These are phyloP conservation scores for Stomatorhinus ivindoensis DNA, from an alignment of 2,113 vertebrate genomes.

Conservation along the genomic window DNA sequence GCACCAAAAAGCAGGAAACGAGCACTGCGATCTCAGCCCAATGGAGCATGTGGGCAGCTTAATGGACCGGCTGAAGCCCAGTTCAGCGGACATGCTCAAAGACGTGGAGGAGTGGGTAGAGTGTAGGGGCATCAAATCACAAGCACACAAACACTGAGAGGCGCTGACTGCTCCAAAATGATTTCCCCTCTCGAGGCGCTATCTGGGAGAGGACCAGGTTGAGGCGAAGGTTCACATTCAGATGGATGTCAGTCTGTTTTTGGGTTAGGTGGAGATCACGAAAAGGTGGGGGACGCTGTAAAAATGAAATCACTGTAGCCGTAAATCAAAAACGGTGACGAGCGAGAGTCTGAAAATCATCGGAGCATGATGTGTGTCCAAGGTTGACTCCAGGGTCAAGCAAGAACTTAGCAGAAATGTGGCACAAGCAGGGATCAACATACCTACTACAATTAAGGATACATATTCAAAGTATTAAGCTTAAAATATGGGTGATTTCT, in stretches of 20 bases:
- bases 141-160: neutral
- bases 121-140: neutral
- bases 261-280: neutral
- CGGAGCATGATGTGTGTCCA: neutral
- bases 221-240: neutral
- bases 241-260: neutral
- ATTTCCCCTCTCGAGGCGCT: neutral
- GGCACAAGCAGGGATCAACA: neutral
- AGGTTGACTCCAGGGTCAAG: neutral
- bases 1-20: neutral
- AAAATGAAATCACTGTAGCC: neutral
- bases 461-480: neutral
- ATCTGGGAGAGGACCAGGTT: neutral
- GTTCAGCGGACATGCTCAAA: neutral
- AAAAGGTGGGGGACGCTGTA: neutral
- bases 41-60: neutral
- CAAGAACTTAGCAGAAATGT: neutral
- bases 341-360: neutral
- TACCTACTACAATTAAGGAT: neutral
- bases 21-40: neutral
- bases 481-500: neutral
- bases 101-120: neutral
- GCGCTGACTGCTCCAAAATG: neutral
- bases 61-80: neutral
- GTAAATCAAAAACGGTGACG: neutral